These are phyloP conservation scores for Anoplius nigerrimus DNA, from an alignment of 2,888 invertebrate genomes.

Conservation along the genomic window DNA sequence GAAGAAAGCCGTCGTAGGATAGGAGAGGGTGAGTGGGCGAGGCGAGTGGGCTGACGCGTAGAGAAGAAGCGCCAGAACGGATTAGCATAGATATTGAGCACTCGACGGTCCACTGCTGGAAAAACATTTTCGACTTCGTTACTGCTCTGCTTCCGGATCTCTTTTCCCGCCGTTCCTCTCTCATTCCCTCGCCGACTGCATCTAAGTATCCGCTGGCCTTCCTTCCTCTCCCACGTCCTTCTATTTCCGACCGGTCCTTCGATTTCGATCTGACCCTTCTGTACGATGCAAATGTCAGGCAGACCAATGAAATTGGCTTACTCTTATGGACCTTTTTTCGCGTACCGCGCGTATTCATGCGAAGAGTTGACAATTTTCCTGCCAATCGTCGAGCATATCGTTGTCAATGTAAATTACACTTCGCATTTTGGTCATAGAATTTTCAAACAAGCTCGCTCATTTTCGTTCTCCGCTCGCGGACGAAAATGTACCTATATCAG, in stretches of 20 bases:
- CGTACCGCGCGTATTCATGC: not conserved
- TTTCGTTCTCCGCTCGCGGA: no score
- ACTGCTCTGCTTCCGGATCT: constrained; percentile 35
- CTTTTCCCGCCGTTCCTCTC: not conserved
- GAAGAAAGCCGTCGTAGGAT: constrained; percentile 27
- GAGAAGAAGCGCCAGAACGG: constrained; percentile 50
- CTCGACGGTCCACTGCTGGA: constrained; percentile 49
- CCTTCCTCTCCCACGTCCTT: constrained; percentile 15
- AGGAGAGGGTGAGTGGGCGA: no score
- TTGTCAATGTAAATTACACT: no score
- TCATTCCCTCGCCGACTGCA: not conserved
- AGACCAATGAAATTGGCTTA: not conserved
- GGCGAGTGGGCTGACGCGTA: constrained; percentile 20
- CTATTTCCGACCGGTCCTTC: constrained; percentile 39
- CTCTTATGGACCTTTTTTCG: constrained; percentile 3
- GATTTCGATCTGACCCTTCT: constrained; percentile 16
- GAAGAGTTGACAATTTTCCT: not conserved
- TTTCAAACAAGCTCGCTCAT: no score
- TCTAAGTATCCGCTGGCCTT: constrained; percentile 41
- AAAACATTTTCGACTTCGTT: constrained; percentile 58
- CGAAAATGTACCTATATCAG: no score
- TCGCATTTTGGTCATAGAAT: no score
- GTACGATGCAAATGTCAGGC: constrained; percentile 25
- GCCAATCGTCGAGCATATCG: no score
- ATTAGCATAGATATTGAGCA: constrained; percentile 65